phyloP scores from a whole-genome alignment of 2,113 vertebrate genomes.

The Campylomormyrus numenius region DNA sequence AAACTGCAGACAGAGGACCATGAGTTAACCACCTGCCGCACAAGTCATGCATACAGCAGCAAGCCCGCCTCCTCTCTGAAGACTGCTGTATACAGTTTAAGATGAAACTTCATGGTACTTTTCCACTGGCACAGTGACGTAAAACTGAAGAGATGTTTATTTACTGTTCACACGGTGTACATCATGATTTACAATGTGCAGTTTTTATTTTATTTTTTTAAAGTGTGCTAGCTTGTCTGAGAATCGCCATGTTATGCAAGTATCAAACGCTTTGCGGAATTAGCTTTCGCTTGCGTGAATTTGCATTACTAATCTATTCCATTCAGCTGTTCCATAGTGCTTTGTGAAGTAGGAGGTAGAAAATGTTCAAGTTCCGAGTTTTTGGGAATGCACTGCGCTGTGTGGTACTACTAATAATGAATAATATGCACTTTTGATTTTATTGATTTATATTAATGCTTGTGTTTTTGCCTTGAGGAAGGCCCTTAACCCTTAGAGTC shows the following conservation, averaged over 20 bases:
- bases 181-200: neutral
- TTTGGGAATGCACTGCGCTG: neutral
- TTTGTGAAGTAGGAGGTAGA: neutral
- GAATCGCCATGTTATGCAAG: neutral
- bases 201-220: neutral
- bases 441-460: no score
- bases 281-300: neutral
- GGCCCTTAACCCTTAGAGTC: no score
- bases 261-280: neutral
- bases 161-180: neutral
- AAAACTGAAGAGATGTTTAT: neutral
- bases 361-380: neutral
- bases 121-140: neutral
- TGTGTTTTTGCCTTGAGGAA: no score
- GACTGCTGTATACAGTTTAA: neutral
- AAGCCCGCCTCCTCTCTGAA: neutral
- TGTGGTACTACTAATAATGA: neutral
- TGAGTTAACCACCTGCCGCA: neutral
- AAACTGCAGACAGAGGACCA: conserved; percentile 59
- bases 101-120: neutral
- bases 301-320: neutral
- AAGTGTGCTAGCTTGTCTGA: neutral
- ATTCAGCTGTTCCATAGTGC: neutral
- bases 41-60: neutral
- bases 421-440: neutral